phyloP scores from a whole-genome alignment of 1,140 invertebrate genomes.

The Pseudachorutes palmiensis region DNA sequence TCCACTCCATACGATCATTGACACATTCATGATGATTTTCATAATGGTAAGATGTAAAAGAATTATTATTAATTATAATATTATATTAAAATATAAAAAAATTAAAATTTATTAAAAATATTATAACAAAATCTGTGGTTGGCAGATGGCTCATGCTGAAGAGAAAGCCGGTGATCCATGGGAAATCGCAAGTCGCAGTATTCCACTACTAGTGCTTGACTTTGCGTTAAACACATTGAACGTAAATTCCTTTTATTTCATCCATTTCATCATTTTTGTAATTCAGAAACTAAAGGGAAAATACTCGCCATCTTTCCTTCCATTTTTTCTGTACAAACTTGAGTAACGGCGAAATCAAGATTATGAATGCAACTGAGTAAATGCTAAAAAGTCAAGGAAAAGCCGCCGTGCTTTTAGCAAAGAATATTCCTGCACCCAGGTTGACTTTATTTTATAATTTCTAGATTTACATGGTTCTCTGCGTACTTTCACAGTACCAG shows the following conservation, averaged over 20 bases:
- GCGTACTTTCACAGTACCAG: constrained; percentile 72
- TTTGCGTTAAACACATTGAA: constrained; percentile 11
- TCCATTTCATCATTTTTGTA: no score
- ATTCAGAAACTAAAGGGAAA: no score
- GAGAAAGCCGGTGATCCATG: neutral
- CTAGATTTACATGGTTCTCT: constrained; percentile 66
- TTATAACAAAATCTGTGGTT: no score
- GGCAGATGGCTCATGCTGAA: constrained; percentile 1
- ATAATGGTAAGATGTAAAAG: constrained; percentile 24
- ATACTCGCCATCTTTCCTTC: no score
- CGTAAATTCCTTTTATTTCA: no score
- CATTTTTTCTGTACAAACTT: no score
- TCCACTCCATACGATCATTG: constrained; percentile 26
- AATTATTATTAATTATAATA: no score
- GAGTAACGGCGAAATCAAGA: no score
- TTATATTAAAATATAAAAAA: neutral
- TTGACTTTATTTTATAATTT: constrained; percentile 39
- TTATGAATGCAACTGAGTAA: no score
- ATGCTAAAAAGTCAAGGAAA: no score
- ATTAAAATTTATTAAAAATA: neutral
- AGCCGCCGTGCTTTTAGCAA: no score
- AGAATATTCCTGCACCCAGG: neutral
- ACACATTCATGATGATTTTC: constrained; percentile 13
- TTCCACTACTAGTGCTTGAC: neutral
- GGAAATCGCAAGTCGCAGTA: neutral